These are phyloP conservation scores for Nematolebias whitei DNA, from an alignment of 2,113 vertebrate genomes.

Conservation along the genomic window DNA sequence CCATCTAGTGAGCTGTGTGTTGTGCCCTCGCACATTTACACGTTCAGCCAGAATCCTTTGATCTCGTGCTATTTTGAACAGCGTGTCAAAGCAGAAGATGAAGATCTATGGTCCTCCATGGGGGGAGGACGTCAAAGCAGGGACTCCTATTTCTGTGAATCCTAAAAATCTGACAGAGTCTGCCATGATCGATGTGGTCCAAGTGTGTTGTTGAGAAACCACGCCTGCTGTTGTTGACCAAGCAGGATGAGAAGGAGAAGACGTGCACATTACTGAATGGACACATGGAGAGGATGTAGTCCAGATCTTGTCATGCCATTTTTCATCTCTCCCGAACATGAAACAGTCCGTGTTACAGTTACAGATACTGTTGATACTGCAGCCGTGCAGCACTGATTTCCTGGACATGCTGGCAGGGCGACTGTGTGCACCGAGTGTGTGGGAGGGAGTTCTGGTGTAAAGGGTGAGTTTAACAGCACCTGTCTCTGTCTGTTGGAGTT, in stretches of 20 bases:
- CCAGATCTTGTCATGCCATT: not conserved
- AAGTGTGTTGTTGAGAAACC: not conserved
- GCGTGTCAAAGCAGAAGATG: constrained; percentile 51
- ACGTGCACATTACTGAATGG: constrained; percentile 1
- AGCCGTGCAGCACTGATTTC: constrained; percentile 29
- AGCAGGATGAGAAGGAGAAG: not conserved
- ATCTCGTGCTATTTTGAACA: constrained; percentile 61
- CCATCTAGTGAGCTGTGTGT: constrained; percentile 3
- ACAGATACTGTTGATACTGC: constrained; percentile 6
- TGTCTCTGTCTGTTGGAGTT: constrained; percentile 70
- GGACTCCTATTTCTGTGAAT: constrained; percentile 9
- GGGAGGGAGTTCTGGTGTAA: constrained; percentile 41
- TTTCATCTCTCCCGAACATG: not conserved
- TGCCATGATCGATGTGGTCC: constrained; percentile 1
- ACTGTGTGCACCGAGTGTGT: constrained; percentile 29
- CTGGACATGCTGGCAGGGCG: constrained; percentile 28
- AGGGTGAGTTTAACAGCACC: constrained; percentile 63
- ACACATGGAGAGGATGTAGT: not conserved
- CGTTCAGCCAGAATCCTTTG: constrained; percentile 53
- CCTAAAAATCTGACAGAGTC: constrained; percentile 22
- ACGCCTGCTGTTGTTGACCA: not conserved
- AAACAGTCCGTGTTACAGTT: not conserved
- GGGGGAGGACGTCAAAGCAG: constrained; percentile 34
- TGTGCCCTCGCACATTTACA: constrained; percentile 42
- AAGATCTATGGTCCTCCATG: constrained; percentile 41